These are phyloP conservation scores for Sphaeridia pumilis DNA, from an alignment of 2,888 invertebrate species.

Conservation along the genomic window DNA sequence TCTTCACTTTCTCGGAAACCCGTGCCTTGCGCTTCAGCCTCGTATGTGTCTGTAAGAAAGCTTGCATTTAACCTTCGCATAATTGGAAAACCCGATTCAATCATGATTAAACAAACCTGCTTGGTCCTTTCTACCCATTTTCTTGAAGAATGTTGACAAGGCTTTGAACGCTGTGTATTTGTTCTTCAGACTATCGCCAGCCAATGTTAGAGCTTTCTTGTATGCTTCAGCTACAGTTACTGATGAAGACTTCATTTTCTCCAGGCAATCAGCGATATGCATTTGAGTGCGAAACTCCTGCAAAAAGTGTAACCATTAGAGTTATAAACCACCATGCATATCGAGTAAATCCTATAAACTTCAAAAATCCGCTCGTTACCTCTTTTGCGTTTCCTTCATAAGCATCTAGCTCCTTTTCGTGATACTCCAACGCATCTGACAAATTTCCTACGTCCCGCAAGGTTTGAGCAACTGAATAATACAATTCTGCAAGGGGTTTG, in stretches of 20 bases:
- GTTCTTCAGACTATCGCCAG: slow-evolving; percentile 44
- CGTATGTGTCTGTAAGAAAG: too few species aligned
- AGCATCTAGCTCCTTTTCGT: slow-evolving; percentile 59
- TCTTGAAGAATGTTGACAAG: slow-evolving; percentile 37
- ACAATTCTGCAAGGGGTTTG: slow-evolving; percentile 47
- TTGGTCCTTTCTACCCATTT: slow-evolving; percentile 28
- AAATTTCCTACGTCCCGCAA: slow-evolving; percentile 66
- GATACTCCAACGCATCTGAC: slow-evolving; percentile 58
- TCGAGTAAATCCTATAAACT: too few species aligned
- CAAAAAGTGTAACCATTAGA: slow-evolving; percentile 2
- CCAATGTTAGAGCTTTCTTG: slow-evolving; percentile 49
- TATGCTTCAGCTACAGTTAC: slow-evolving; percentile 54
- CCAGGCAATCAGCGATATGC: slow-evolving; percentile 61
- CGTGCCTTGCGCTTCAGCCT: too few species aligned
- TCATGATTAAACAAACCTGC: too few species aligned
- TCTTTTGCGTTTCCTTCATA: slow-evolving; percentile 53
- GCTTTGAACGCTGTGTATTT: slow-evolving; percentile 51
- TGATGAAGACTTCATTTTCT: slow-evolving; percentile 50
- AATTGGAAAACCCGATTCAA: too few species aligned
- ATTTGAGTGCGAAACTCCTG: slow-evolving; percentile 57
- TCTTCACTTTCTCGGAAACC: too few species aligned
- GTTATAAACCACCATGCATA: too few species aligned
- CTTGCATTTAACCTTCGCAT: too few species aligned
- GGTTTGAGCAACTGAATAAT: slow-evolving; percentile 65
- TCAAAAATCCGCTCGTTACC: slow-evolving; percentile 38